Evolutionary conservation across 2,888 invertebrate genomes (phyloP).

Genomic region (Hirtodrosophila confusa): DNA sequence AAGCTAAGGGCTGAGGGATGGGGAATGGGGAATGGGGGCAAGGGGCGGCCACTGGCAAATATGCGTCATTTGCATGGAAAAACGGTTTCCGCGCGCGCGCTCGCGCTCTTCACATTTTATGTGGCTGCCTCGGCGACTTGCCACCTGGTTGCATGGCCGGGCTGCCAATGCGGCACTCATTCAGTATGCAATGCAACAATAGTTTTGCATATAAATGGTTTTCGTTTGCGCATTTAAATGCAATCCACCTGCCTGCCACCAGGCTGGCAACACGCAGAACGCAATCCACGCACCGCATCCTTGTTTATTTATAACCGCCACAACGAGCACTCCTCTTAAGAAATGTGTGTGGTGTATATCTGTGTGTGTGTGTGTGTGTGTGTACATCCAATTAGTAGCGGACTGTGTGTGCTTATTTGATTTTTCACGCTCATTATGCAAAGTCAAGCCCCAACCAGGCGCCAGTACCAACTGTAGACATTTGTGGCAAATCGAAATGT

Average conservation of each 20-base stretch:
- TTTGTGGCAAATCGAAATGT: slow-evolving; percentile 34
- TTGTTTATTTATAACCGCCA: slow-evolving; percentile 64
- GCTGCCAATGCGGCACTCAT: slow-evolving; percentile 67
- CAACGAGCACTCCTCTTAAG: slow-evolving; percentile 38
- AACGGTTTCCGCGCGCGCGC: slow-evolving; percentile 62
- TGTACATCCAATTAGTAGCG: slow-evolving; percentile 63
- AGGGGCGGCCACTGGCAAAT: slow-evolving; percentile 51
- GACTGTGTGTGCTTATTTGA: slow-evolving; percentile 46
- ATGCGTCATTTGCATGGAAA: slow-evolving; percentile 82
- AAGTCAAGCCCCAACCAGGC: slow-evolving; percentile 34
- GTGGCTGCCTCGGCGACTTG: slow-evolving; percentile 31
- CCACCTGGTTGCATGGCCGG: slow-evolving; percentile 13
- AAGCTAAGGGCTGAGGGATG: too few species aligned
- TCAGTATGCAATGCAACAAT: slow-evolving; percentile 81
- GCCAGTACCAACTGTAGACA: slow-evolving; percentile 44
- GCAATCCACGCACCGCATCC: slow-evolving; percentile 63
- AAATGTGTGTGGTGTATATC: slow-evolving; percentile 22
- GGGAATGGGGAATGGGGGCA: slow-evolving; percentile 2
- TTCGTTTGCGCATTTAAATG: slow-evolving; percentile 82
- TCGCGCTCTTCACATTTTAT: slow-evolving; percentile 48
- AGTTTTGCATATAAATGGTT: slow-evolving; percentile 83
- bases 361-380: slow-evolving; percentile 34
- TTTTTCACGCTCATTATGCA: slow-evolving; percentile 63
- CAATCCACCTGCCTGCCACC: slow-evolving; percentile 57
- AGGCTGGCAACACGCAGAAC: slow-evolving; percentile 38